Evolutionary conservation across 2,888 invertebrate genomes (phyloP), one percentile per base, ranked within the genome.

Genomic region (Drosophila mettleri): DNA sequence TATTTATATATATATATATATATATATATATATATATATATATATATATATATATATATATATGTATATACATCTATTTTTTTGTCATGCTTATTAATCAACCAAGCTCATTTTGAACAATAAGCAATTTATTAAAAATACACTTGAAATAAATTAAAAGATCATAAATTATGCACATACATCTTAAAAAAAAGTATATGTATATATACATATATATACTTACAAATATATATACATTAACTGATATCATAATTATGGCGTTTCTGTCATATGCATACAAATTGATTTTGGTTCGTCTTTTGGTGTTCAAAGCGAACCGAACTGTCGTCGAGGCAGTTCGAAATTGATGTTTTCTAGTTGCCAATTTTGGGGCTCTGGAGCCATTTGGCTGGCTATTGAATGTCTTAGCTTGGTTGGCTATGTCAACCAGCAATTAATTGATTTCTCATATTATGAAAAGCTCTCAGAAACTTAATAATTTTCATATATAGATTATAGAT

Each of bases 51-150:
- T 41, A n/a, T 41, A 24, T 24, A 24, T 5, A 38, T 51, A 39
- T 49, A 64, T 58, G 8, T 8, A 29, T 29, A 29, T 29, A 3
- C 8, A 29, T 29, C 8, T 29, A 29, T 14, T 43, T 41, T 66
- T 64, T 76, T 67, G 69, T 66, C 39, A 76, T 78, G 86, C 84
- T 83, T 80, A 86, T 83, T 84, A 86, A 61, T 63, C 73, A 66
- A 69, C 78, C 49, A 67, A 83, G 73, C 78, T 66, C 74, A 83
- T 83, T 83, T 80, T 64, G 78, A 83, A 71, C 83, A 83, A 86
- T 83, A 80, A 78, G 78, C 82, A 69, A 79, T 84, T 86, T 70
- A 77, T 83, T 72, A 65, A 77, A 60, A 67, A 86, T 57, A 59
- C 64, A 68, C 65, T 62, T 46, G 60, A 83, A 80, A 70, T 66